Evolutionary conservation across 2,113 vertebrate species (phyloP).

Genomic region (Pristiophorus japonicus): DNA sequence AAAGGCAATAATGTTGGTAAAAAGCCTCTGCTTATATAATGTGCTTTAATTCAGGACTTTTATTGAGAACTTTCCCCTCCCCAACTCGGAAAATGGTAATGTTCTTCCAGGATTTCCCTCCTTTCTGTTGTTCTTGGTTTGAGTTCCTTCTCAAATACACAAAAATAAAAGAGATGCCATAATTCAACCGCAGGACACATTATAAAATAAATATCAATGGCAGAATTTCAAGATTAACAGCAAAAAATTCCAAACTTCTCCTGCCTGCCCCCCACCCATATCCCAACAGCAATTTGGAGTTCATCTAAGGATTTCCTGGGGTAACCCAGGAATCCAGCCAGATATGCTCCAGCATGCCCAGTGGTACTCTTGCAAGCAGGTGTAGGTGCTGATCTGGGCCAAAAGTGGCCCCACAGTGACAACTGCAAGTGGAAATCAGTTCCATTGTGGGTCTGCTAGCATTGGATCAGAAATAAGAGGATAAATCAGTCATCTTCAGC

Average conservation of each 20-base stretch:
- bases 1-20: no score
- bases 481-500: not conserved
- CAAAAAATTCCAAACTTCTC: not conserved
- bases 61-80: not conserved
- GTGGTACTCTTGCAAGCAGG: not conserved
- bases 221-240: not conserved
- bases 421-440: not conserved
- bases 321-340: not conserved
- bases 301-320: not conserved
- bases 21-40: not conserved
- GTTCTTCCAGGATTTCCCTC: not conserved
- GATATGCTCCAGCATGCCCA: no score
- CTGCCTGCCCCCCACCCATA: not conserved
- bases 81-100: not conserved
- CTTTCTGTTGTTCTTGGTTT: not conserved
- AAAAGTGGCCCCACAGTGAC: not conserved
- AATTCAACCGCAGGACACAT: not conserved
- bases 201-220: not conserved
- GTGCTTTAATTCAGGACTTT: not conserved
- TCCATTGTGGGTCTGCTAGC: not conserved
- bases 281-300: not conserved
- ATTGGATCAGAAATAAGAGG: not conserved
- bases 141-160: not conserved
- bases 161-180: not conserved
- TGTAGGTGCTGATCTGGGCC: not conserved